Conservation (phyloP, 2,113 vertebrate species). For the Zosterops hypoxanthus region DNA sequence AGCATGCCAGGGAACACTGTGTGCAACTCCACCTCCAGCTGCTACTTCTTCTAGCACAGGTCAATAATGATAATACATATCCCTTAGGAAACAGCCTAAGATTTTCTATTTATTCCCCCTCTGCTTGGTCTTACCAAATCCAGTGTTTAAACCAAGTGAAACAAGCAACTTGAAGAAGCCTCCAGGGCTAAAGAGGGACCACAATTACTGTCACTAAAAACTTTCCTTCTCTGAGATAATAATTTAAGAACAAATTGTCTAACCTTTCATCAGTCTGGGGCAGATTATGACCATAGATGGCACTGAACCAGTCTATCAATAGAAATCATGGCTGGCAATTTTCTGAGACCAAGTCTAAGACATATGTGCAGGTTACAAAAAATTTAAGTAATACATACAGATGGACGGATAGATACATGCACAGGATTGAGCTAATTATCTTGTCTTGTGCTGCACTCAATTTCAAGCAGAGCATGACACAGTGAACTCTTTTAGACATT, state of each 20-base stretch:
- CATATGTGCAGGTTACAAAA: neutral
- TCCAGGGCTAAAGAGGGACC: neutral
- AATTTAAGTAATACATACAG: neutral
- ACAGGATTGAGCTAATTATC: neutral
- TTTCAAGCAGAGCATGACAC: constrained; percentile 7
- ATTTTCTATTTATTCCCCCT: neutral
- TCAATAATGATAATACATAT: constrained; percentile 55
- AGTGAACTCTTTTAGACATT: neutral
- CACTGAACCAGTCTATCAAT: neutral
- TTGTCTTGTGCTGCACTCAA: neutral
- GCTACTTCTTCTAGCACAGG: constrained; percentile 34
- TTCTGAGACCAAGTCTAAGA: neutral
- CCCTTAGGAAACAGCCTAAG: neutral
- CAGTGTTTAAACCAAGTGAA: constrained; percentile 26
- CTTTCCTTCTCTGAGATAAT: neutral
- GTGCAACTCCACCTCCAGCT: constrained; percentile 23
- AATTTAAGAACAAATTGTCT: neutral
- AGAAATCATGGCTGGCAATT: neutral
- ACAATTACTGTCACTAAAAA: neutral
- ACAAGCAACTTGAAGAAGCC: neutral
- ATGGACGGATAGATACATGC: neutral
- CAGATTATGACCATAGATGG: neutral
- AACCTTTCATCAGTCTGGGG: neutral
- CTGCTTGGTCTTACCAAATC: constrained; percentile 42
- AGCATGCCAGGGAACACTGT: neutral